These are phyloP conservation scores for Varanus komodoensis DNA, from an alignment of 2,113 vertebrate species.

Conservation along the genomic window DNA sequence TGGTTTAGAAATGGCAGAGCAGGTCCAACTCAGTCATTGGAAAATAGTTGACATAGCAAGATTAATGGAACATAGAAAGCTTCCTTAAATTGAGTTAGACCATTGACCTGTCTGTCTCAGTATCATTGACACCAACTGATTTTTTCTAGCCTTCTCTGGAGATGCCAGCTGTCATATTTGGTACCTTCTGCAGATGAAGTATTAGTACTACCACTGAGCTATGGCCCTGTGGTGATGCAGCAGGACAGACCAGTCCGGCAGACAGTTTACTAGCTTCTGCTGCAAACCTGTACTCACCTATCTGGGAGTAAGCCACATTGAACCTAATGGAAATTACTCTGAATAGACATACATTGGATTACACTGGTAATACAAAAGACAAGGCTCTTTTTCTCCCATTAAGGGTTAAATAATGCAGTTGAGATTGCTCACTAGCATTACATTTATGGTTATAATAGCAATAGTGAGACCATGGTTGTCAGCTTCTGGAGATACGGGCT, in stretches of 20 bases:
- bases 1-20: neutral
- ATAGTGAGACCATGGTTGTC: neutral
- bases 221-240: neutral
- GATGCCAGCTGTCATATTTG: too few relatives aligned
- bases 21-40: neutral
- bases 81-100: neutral
- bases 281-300: too few relatives aligned
- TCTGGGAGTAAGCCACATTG: too few relatives aligned
- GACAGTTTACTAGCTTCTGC: neutral
- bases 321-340: too few relatives aligned
- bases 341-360: too few relatives aligned
- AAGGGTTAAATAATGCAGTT: neutral
- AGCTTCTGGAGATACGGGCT: too few relatives aligned
- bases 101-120: too few relatives aligned
- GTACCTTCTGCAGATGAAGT: too few relatives aligned
- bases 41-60: neutral
- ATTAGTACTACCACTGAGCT: too few relatives aligned
- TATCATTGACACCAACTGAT: too few relatives aligned
- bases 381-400: neutral
- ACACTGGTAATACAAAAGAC: neutral
- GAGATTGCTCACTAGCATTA: neutral
- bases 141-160: too few relatives aligned
- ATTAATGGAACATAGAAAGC: neutral
- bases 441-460: neutral
- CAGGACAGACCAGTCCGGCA: neutral